These are phyloP conservation scores for Hapalemur alaotrensis DNA, from an alignment of 2,797 vertebrate genomes.

Conservation along the genomic window DNA sequence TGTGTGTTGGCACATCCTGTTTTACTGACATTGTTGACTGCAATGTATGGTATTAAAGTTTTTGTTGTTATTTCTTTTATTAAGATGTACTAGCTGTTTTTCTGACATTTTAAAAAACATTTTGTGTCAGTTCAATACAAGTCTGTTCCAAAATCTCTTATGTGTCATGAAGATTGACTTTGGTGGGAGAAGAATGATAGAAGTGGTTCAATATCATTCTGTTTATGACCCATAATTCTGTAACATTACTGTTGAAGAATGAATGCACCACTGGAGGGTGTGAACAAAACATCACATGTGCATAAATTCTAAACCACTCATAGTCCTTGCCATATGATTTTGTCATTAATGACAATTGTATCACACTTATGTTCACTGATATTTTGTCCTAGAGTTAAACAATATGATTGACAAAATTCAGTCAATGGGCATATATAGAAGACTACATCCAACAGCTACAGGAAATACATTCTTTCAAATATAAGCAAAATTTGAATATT, in stretches of 20 bases:
- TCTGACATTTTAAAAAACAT: background rate
- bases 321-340: background rate
- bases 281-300: background rate
- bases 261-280: background rate
- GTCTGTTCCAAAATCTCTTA: background rate
- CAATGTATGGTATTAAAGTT: background rate
- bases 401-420: background rate
- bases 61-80: background rate
- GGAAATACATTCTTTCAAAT: background rate
- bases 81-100: background rate
- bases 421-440: background rate
- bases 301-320: background rate
- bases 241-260: background rate
- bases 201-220: background rate
- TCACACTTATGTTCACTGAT: background rate
- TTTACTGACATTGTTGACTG: background rate
- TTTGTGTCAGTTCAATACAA: background rate
- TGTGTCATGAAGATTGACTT: background rate
- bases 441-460: background rate
- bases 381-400: background rate
- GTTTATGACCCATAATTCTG: background rate
- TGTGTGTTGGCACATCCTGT: background rate
- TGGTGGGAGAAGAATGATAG: background rate
- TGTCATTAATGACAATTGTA: background rate
- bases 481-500: background rate